Evolutionary conservation across 1,140 invertebrate species (phyloP), one percentile per base, ranked within the genome.

Genomic region (Ooceraea biroi): DNA sequence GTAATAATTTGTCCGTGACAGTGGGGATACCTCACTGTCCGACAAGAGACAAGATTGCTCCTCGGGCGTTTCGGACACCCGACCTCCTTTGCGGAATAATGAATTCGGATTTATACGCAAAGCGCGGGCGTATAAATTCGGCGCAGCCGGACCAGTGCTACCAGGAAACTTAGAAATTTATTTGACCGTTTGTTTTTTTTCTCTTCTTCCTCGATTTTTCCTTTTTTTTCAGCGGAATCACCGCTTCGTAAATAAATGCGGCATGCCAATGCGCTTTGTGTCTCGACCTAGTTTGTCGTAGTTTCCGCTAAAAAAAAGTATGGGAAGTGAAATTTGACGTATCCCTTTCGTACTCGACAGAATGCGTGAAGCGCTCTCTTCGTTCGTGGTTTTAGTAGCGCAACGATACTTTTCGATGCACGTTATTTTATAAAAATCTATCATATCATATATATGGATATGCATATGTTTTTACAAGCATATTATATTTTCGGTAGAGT

Each of bases 1-100:
- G 76, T 36, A 58, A 71, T 80, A 69, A 69, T 14, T 80, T 69
- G 17, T 69, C 22, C 30, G 76, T 57, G 36, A 25, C 50, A 57
- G 12, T 17, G 25, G 30, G 27, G 50, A 68, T 55, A 57, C 65
- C 44, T 69, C 17, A 69, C 36, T 22, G 50, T n/a, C 58, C 17
- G 30, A 65, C 60, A 71, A 36, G 36, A 36, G 36, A n/a, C n/a
- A n/a, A 72, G 7, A 10, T 30, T 12, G 5, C 14, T 52, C 17
- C 11, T 12, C 5, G 65, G 14, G 27, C 44, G 27, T 12, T 17
- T 41, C 25, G 61, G 0, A 36, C 12, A 1, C 14, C 50, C 17
- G 48, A 66, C 22, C 8, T 11, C 1, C 57, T 57, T 57, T 11
- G n/a, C 50, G 50, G n/a, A 36, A 57, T 58, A 69, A 77, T 71